Percentiles rank a stretch among this genome's conserved stretches.
phyloP scores from a whole-genome alignment of 2,888 invertebrate genomes.

The Alcis repandata region DNA sequence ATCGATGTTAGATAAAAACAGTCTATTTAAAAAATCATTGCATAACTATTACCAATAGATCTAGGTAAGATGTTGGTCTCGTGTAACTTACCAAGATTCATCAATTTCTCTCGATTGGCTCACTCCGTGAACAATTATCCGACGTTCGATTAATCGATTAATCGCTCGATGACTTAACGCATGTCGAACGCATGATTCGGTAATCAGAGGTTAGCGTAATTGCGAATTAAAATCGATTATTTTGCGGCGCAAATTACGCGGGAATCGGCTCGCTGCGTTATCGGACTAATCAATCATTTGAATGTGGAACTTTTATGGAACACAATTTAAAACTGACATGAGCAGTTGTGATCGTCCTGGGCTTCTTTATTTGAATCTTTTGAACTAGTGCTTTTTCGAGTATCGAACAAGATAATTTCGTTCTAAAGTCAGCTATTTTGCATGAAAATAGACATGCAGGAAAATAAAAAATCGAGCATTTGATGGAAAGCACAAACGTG shows the following conservation, averaged over 20 bases:
- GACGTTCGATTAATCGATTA: conserved; percentile 24
- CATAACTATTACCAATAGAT: too few relatives aligned
- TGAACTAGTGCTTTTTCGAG: too few relatives aligned
- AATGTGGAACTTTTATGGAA: conserved; percentile 4
- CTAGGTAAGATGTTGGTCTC: neutral
- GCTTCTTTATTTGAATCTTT: too few relatives aligned
- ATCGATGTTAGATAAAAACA: too few relatives aligned
- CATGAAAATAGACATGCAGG: too few relatives aligned
- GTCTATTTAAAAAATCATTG: too few relatives aligned
- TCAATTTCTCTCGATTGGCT: conserved; percentile 4
- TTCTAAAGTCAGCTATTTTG: too few relatives aligned
- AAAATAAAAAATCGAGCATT: too few relatives aligned
- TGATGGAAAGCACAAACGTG: too few relatives aligned
- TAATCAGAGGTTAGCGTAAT: conserved; percentile 65
- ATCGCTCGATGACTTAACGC: conserved; percentile 21
- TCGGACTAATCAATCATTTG: conserved; percentile 56
- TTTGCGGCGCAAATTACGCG: conserved; percentile 43
- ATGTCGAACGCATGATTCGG: conserved; percentile 47
- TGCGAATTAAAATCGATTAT: conserved; percentile 61
- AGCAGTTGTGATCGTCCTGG: too few relatives aligned
- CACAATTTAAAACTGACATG: neutral
- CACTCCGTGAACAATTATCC: conserved; percentile 17
- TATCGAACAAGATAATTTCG: too few relatives aligned
- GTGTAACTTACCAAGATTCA: neutral
- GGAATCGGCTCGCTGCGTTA: conserved; percentile 48